Base-by-base conservation (phyloP, 2,888 invertebrate genomes). In the Monopis laevigella region DNA sequence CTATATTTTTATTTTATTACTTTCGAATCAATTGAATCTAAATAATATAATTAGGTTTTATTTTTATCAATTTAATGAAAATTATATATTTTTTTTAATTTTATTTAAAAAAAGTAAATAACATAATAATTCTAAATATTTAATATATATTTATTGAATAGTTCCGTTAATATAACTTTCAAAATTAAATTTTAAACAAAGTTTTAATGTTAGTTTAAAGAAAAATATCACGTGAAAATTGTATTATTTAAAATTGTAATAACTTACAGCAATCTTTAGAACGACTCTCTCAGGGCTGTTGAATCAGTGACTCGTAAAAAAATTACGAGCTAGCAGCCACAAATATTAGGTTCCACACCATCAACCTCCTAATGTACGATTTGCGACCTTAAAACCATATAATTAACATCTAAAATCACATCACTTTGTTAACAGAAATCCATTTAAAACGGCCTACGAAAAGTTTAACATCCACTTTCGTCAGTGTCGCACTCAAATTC, bases 231-330 rank as follows among this genome's bases (percentile, higher is more conserved):
- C n/a, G n/a, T n/a, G n/a, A n/a, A n/a, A n/a, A n/a, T n/a, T n/a
- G n/a, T n/a, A n/a, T n/a, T n/a, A n/a, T n/a, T n/a, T 2, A 14
- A 32, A 32, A 32, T 32, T 36, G 17, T 21, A 11, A 36, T 21
- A 21, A 36, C 36, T 36, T 36, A 21, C 12, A 36, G 21, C 13
- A 16, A 58, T 59, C 48, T 43, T 48, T 47, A 43, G 45, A 53
- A 57, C 45, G 45, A 42, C 48, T 52, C 55, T 53, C 47, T 19
- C 28, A 39, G 48, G 51, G 43, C 21, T 44, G 41, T 26, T 12
- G 46, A 47, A 42, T 43, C 44, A 43, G 32, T 39, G 46, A 43
- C 39, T 47, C 48, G 46, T 43, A 43, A 45, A 41, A 50, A 48
- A 45, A 44, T 43, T 44, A 43, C 29, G 41, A 43, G 40, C 43